A percentile compares a stretch with the other conserved stretches of the same genome.
Conservation (phyloP, 2,113 vertebrate genomes). For the Istiophorus platypterus region DNA sequence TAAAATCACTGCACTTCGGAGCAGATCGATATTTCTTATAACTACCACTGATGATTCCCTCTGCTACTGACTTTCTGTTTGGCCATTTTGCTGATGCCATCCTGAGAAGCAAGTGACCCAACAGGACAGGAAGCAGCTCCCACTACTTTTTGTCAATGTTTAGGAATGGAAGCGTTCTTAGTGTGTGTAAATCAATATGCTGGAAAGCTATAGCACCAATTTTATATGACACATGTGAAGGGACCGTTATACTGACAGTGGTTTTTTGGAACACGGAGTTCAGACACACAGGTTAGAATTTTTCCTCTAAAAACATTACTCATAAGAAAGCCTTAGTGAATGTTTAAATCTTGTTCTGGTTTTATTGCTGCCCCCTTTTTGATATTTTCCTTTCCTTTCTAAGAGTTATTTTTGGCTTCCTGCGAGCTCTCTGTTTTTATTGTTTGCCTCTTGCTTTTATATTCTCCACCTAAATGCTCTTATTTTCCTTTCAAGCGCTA, state of each 20-base stretch:
- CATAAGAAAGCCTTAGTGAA: neutral
- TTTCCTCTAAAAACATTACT: neutral
- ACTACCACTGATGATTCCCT: conserved; percentile 5
- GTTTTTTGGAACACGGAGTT: no score
- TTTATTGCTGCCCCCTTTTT: neutral
- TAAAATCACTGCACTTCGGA: conserved; percentile 33
- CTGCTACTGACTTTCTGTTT: no score
- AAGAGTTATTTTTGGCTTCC: neutral
- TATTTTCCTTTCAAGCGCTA: neutral
- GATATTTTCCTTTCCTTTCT: neutral
- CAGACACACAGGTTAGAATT: no score
- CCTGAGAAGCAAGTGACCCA: neutral
- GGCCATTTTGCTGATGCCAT: no score
- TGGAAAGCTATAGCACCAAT: neutral
- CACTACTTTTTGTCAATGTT: neutral
- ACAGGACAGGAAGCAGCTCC: neutral
- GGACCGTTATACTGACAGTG: neutral
- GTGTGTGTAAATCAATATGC: no score
- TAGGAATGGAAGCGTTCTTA: no score
- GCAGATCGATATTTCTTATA: no score
- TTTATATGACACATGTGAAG: neutral
- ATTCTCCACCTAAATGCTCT: neutral
- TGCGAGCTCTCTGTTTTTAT: neutral
- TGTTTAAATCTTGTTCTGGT: neutral
- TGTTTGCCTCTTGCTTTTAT: neutral